Percentiles rank a stretch among this genome's conserved stretches.
These are phyloP conservation scores for Neomicropteryx cornuta DNA, from an alignment of 1,140 invertebrate genomes.

Conservation along the genomic window DNA sequence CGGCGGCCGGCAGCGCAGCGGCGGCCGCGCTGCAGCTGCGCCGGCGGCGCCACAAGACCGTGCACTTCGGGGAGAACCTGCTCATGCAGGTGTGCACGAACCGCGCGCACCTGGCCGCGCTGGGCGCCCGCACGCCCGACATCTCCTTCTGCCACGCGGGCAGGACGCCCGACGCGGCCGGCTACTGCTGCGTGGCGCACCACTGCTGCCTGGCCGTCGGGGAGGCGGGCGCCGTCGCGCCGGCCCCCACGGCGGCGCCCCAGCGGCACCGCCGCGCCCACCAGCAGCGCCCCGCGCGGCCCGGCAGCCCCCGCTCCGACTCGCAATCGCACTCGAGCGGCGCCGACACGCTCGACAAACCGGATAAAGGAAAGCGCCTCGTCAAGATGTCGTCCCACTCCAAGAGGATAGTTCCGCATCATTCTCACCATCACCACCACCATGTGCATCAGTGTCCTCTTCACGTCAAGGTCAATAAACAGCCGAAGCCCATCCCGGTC, in stretches of 20 bases:
- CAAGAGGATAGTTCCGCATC: conserved; percentile 17
- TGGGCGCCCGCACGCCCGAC: conserved; percentile 35
- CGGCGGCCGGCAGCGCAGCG: conserved; percentile 32
- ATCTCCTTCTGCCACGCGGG: conserved; percentile 38
- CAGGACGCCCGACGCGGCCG: conserved; percentile 31
- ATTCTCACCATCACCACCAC: conserved; percentile 32
- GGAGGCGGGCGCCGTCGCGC: conserved; percentile 24
- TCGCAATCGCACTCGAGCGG: conserved; percentile 31
- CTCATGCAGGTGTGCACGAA: conserved; percentile 57
- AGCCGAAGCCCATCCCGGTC: too few relatives aligned
- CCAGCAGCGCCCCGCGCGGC: conserved; percentile 15
- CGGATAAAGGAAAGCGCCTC: conserved; percentile 22
- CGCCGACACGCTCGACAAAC: conserved; percentile 30
- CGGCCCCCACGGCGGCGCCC: conserved; percentile 21
- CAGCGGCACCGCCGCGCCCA: conserved; percentile 17
- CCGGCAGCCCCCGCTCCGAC: conserved; percentile 27
- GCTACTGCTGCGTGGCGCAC: conserved; percentile 36
- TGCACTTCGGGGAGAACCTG: conserved; percentile 62
- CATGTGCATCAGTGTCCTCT: too few relatives aligned
- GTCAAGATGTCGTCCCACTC: conserved; percentile 20
- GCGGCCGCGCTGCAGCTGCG: conserved; percentile 42
- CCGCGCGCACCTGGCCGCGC: conserved; percentile 31
- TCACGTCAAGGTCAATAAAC: too few relatives aligned
- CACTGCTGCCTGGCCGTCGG: conserved; percentile 31
- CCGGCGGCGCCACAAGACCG: conserved; percentile 57